These are phyloP conservation scores for Arremon brunneinucha DNA, from an alignment of 2,797 vertebrate genomes.

Conservation along the genomic window DNA sequence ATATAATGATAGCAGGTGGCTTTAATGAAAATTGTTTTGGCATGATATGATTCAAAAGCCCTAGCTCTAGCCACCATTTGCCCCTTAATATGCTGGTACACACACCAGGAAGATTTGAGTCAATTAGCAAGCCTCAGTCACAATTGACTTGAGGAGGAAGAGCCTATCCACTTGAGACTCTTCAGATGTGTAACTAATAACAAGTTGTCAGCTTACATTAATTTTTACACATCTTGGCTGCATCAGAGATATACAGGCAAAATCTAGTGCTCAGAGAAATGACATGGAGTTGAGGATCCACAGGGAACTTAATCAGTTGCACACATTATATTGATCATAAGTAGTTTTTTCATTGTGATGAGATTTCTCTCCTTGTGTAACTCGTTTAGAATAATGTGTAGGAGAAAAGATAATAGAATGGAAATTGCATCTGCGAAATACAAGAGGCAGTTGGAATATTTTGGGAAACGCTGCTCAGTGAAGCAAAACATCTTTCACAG, in stretches of 20 bases:
- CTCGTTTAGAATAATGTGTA: not conserved
- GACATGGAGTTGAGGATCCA: not conserved
- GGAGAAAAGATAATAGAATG: conserved; percentile 11
- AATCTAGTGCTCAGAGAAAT: not conserved
- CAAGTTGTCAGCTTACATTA: conserved; percentile 39
- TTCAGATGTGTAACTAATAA: conserved; percentile 28
- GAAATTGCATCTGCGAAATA: conserved; percentile 7
- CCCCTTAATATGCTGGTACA: not conserved
- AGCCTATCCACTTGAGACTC: conserved; percentile 23
- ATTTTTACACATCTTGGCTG: conserved; percentile 11
- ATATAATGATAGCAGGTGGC: not conserved
- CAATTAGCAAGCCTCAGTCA: conserved; percentile 2
- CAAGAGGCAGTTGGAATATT: not conserved
- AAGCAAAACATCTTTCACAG: not conserved
- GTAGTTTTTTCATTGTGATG: not conserved
- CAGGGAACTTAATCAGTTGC: not conserved
- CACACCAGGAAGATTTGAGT: not conserved
- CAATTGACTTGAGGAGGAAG: not conserved
- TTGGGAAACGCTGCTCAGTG: conserved; percentile 7
- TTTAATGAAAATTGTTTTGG: not conserved
- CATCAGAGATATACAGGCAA: not conserved
- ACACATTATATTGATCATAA: not conserved
- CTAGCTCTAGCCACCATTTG: not conserved
- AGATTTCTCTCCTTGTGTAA: conserved; percentile 1
- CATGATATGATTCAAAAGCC: not conserved